Evolutionary conservation across 2,888 invertebrate species (phyloP), one percentile per base, ranked within the genome.

Genomic region (Orthosia gothica): DNA sequence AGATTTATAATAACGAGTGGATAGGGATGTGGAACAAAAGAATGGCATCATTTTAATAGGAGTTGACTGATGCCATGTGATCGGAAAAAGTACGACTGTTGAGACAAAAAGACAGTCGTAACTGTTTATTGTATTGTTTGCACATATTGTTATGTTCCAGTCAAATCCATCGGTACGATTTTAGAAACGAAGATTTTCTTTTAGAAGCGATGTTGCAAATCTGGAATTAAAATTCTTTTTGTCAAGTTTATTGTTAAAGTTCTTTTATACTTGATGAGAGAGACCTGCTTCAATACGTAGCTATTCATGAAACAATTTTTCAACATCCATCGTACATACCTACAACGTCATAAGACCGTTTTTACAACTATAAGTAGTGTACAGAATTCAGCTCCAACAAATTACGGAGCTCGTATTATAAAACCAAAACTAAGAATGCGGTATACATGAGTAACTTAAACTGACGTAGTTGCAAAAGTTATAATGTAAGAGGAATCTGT

Each of bases 401-500:
- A 63, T 70, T 70, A 70, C 13, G 55, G 16, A 68, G 57, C 50
- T 70, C 63, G 62, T 68, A 81, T 70, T 84, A 80, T 68, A 79
- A 67, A 70, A 67, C 52, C 70, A 64, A 69, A 84, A 74, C 84
- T 70, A 84, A 80, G 81, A 84, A 80, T 70, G 59, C 52, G 59
- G 84, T 81, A 70, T 84, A 84, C 70, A 81, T 50, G 74, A 80
- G 70, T 68, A 81, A 84, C 74, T 81, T 64, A 84, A 74, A 80
- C 74, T 54, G 74, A 80, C 84, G 81, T 80, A 67, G 81, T 84
- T 81, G 70, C 81, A 81, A 74, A 78, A 81, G 84, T 81, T 81
- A 68, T 81, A 81, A 81, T 81, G 74, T 68, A 84, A 80, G 81
- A 84, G 55, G 70, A 81, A 81, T 84, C 81, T 70, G 84, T 68